Conservation (phyloP, 2,888 invertebrate genomes). For the Heliconius aoede region DNA sequence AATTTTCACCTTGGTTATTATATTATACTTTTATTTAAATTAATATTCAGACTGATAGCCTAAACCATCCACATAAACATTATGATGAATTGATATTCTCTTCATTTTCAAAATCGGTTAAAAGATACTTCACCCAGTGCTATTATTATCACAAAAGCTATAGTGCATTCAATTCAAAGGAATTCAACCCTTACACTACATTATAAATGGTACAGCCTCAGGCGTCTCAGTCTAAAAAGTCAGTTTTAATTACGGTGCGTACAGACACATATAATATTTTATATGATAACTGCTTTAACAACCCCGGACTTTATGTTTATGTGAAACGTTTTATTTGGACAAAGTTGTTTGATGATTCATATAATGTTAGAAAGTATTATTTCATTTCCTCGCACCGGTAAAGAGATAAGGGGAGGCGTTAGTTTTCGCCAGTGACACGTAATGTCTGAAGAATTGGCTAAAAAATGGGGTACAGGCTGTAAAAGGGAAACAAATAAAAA, state of each 20-base stretch:
- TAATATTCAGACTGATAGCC: too few relatives aligned
- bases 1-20: neutral
- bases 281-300: conserved; percentile 34
- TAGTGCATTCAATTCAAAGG: conserved; percentile 5
- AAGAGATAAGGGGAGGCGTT: neutral
- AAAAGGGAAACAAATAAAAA: too few relatives aligned
- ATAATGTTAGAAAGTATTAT: neutral
- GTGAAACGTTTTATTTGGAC: conserved; percentile 13
- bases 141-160: conserved; percentile 17
- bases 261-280: conserved; percentile 37
- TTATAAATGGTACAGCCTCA: conserved; percentile 33
- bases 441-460: neutral
- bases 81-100: neutral
- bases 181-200: neutral
- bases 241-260: conserved; percentile 42
- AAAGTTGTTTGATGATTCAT: conserved; percentile 7
- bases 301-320: conserved; percentile 19
- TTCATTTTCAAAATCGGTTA: neutral
- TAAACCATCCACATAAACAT: too few relatives aligned
- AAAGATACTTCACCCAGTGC: neutral
- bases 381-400: neutral
- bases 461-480: neutral
- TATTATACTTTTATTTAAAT: too few relatives aligned
- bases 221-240: conserved; percentile 42
- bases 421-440: neutral